phyloP scores from a whole-genome alignment of 1,140 invertebrate species.

The Papilio helenus region DNA sequence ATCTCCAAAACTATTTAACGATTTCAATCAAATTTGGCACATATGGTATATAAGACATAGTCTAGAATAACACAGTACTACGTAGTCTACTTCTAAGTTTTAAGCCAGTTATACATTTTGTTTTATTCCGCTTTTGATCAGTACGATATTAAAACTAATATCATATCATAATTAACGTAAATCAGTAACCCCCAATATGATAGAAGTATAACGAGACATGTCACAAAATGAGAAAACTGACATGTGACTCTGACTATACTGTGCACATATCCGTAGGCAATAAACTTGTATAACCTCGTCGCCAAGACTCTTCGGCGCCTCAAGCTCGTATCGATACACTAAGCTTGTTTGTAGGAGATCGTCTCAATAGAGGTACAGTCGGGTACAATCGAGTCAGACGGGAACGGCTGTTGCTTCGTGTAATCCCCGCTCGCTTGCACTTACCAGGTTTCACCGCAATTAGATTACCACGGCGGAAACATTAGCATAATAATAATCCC shows the following conservation, averaged over 20 bases:
- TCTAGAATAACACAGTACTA: too few relatives aligned
- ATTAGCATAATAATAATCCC: constrained; percentile 18
- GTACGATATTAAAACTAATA: too few relatives aligned
- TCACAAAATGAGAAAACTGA: neutral
- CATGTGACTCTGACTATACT: neutral
- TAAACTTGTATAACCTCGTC: constrained; percentile 15
- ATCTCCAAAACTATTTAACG: too few relatives aligned
- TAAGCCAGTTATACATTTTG: too few relatives aligned
- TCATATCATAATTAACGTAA: too few relatives aligned
- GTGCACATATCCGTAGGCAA: neutral
- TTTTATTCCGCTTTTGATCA: too few relatives aligned
- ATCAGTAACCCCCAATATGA: too few relatives aligned
- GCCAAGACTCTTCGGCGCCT: constrained; percentile 1
- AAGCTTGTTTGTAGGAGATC: constrained; percentile 15
- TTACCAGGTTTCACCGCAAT: constrained; percentile 22
- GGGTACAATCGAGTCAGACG: neutral
- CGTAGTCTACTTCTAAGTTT: too few relatives aligned
- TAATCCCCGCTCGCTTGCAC: constrained; percentile 20
- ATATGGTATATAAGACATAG: too few relatives aligned
- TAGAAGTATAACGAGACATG: neutral
- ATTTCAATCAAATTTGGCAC: too few relatives aligned
- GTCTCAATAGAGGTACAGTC: constrained; percentile 13
- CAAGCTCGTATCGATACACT: neutral
- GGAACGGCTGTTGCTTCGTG: neutral
- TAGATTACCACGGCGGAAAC: constrained; percentile 25